Base-by-base conservation (phyloP, 2,888 invertebrate genomes). In the Pegoplata infirma region DNA sequence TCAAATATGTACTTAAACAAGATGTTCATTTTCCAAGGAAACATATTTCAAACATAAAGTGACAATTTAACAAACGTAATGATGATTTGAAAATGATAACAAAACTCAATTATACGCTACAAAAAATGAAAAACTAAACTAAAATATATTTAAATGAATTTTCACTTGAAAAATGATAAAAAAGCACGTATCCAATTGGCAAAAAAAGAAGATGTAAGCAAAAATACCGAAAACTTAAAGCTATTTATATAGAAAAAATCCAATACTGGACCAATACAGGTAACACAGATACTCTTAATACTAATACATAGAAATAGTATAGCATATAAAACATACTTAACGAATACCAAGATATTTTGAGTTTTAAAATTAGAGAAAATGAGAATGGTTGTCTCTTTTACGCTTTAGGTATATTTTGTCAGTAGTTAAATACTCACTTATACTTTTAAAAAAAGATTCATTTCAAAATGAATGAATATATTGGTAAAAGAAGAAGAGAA, bases 201-300 rank as follows among this genome's bases (percentile, higher is more conserved):
- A 55, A 64, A 64, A 55, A 40, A 56, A 49, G 55, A 36, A 51
- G 55, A 55, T 55, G 17, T 55, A 61, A 63, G 56, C 14, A 36
- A 75, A 56, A 49, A 49, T 49, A 49, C 10, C 49, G 14, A 47
- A 28, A 23, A 69, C 21, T 32, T 61, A 55, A 68, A 40, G 44
- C 28, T 63, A 32, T 67, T 55, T 53, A 40, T 8, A 40, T 58
- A 28, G 16, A 55, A 51, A 67, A 53, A n/a, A 76, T 47, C 25
- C 40, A 7, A 7, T 25, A 56, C n/a, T 44, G n/a, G 71, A 51
- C 53, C 69, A 71, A 76, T 66, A 71, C 76, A 5, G 51, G 40
- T n/a, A 28, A 66, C 16, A 12, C 51, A 8, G 36, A 25, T 32
- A 36, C 7, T 4, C 25, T 25, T n/a, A 5, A 58, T 8, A 51